Percentiles rank a stretch among this genome's conserved stretches.
Conservation (phyloP, 2,888 invertebrate species). For the Caenorhabditis sp. region DNA sequence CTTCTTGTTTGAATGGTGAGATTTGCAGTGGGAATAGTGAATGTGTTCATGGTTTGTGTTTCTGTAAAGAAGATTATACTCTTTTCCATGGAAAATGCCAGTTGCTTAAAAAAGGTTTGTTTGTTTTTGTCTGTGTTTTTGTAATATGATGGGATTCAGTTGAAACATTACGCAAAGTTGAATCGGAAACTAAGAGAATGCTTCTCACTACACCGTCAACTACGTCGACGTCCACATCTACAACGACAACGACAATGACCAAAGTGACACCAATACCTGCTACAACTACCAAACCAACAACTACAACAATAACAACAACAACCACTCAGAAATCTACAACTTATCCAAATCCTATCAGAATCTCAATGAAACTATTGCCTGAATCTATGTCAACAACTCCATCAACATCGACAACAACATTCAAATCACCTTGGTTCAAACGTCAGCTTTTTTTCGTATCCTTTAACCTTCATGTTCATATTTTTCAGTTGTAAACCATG, state of each 20-base stretch:
- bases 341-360: constrained; percentile 29
- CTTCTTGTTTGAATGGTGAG: constrained; percentile 57
- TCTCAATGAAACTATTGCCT: constrained; percentile 24
- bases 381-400: not conserved
- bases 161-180: not conserved
- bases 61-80: constrained; percentile 53
- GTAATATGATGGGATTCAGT: not conserved
- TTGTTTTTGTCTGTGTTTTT: too few relatives aligned
- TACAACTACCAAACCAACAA: constrained; percentile 1
- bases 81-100: constrained; percentile 43
- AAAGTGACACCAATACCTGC: constrained; percentile 3
- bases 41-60: constrained; percentile 60
- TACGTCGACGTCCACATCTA: not conserved
- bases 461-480: not conserved
- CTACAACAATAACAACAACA: constrained; percentile 11
- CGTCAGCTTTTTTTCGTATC: constrained; percentile 12
- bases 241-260: constrained; percentile 16
- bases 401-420: not conserved
- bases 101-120: not conserved
- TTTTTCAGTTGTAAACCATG: constrained; percentile 58
- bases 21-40: constrained; percentile 61
- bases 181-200: not conserved
- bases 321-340: constrained; percentile 13
- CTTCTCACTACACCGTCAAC: not conserved
- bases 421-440: constrained; percentile 33